Conservation (phyloP, 2,113 vertebrate species). For the Eublepharis macularius region DNA sequence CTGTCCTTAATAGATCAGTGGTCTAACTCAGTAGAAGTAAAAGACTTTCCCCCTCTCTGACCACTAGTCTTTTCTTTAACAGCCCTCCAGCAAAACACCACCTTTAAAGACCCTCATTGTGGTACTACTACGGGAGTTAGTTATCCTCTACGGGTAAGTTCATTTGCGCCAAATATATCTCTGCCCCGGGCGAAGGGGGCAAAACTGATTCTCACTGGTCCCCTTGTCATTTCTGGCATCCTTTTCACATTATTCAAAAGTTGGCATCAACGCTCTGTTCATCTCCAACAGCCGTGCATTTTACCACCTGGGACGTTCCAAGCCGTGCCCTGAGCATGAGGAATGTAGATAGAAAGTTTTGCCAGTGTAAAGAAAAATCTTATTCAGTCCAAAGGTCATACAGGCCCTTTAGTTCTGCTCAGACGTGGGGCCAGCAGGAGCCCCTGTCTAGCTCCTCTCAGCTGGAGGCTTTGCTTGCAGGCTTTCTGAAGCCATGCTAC, state of each 20-base stretch:
- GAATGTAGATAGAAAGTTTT: neutral
- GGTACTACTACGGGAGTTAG: neutral
- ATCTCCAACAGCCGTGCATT: no score
- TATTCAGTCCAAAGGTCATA: neutral
- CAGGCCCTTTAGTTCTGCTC: neutral
- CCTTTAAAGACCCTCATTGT: neutral
- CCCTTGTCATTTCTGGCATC: neutral
- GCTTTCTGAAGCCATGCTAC: conserved; percentile 2
- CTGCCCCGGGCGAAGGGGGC: neutral
- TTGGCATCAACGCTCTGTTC: neutral
- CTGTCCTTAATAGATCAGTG: no score
- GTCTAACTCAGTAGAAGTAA: no score
- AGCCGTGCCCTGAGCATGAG: neutral
- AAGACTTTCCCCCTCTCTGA: no score
- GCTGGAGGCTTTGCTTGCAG: neutral
- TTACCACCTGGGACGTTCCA: neutral
- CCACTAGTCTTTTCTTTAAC: no score
- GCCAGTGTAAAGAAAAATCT: neutral
- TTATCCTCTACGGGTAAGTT: neutral
- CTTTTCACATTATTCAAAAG: neutral
- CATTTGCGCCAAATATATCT: no score
- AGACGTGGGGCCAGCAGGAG: conserved; percentile 7
- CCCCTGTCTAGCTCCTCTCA: neutral
- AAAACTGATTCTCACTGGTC: no score
- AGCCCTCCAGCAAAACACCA: no score